These are phyloP conservation scores for Drosophila seguyi DNA, from an alignment of 1,140 invertebrate genomes.

Conservation along the genomic window DNA sequence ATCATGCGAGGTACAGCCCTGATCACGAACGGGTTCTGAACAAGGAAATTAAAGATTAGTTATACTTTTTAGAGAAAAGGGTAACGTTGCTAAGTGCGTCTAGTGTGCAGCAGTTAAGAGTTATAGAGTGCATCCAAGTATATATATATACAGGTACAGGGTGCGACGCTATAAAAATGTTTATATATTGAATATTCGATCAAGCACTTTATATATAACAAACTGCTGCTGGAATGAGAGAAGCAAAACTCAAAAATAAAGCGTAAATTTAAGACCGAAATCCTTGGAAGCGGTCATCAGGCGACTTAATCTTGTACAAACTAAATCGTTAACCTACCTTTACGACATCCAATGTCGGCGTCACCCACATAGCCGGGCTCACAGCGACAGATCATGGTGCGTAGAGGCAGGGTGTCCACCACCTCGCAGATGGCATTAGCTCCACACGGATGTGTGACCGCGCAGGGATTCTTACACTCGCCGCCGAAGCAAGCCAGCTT, in stretches of 20 bases:
- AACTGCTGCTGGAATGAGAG: slow-evolving; percentile 70
- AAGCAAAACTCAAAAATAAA: slow-evolving; percentile 73
- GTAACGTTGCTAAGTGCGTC: neutral
- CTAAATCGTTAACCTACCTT: slow-evolving; percentile 85
- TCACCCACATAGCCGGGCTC: slow-evolving; percentile 92
- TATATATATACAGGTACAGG: slow-evolving; percentile 59
- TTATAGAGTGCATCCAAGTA: slow-evolving; percentile 77
- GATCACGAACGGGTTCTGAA: slow-evolving; percentile 86
- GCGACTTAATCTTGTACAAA: neutral
- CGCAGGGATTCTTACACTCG: slow-evolving; percentile 93
- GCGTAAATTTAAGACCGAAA: slow-evolving; percentile 6
- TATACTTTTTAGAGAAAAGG: neutral
- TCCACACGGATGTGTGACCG: slow-evolving; percentile 92
- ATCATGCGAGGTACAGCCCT: slow-evolving; percentile 89
- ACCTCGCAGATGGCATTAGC: slow-evolving; percentile 92
- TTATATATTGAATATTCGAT: slow-evolving; percentile 21
- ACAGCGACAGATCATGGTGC: slow-evolving; percentile 95
- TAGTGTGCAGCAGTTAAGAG: slow-evolving; percentile 67
- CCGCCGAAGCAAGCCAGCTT: slow-evolving; percentile 93
- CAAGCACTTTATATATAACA: slow-evolving; percentile 34
- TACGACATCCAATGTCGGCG: slow-evolving; percentile 92
- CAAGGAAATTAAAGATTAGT: slow-evolving; percentile 17
- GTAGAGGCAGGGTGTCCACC: slow-evolving; percentile 92
- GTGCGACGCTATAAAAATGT: slow-evolving; percentile 36
- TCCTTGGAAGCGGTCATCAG: neutral